A percentile compares a stretch with the other conserved stretches of the same genome.
phyloP scores from a whole-genome alignment of 2,888 invertebrate species.

The Drosophila quinaria region DNA sequence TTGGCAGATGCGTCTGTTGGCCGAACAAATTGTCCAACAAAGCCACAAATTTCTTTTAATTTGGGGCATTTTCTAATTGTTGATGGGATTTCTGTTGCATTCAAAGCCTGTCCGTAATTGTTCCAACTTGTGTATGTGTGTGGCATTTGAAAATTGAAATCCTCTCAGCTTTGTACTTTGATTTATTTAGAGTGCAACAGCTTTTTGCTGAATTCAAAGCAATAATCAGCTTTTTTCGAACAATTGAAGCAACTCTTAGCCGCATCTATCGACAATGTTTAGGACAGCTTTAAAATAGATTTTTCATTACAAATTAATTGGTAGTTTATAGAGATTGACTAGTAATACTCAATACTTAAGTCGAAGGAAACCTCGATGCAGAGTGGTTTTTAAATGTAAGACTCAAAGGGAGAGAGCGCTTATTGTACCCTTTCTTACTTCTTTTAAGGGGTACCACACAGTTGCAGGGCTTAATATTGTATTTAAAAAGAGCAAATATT shows the following conservation, averaged over 20 bases:
- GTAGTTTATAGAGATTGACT: neutral
- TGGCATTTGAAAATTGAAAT: conserved; percentile 29
- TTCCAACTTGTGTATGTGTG: conserved; percentile 11
- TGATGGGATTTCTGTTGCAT: conserved; percentile 41
- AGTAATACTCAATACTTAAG: neutral
- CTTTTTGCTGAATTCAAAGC: conserved; percentile 9
- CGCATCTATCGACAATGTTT: neutral
- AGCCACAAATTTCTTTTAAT: conserved; percentile 57
- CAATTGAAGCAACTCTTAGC: conserved; percentile 21
- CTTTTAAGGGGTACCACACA: conserved; percentile 3
- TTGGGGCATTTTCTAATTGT: conserved; percentile 56
- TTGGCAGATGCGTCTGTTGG: conserved; percentile 15
- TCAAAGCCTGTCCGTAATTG: conserved; percentile 17
- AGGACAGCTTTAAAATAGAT: neutral
- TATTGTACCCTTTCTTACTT: neutral
- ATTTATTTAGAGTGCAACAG: conserved; percentile 4
- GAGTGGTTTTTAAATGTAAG: no score
- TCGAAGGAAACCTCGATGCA: neutral
- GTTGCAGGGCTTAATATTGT: conserved; percentile 36
- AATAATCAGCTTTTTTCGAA: conserved; percentile 30
- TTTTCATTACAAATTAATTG: neutral
- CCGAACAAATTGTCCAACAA: conserved; percentile 42
- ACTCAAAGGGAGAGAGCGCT: neutral
- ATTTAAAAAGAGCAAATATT: conserved; percentile 44
- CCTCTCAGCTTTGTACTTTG: conserved; percentile 2